Percentiles rank a stretch among this genome's conserved stretches.
These are phyloP conservation scores for Rhabditoides inermis DNA, from an alignment of 2,888 invertebrate species.

Conservation along the genomic window DNA sequence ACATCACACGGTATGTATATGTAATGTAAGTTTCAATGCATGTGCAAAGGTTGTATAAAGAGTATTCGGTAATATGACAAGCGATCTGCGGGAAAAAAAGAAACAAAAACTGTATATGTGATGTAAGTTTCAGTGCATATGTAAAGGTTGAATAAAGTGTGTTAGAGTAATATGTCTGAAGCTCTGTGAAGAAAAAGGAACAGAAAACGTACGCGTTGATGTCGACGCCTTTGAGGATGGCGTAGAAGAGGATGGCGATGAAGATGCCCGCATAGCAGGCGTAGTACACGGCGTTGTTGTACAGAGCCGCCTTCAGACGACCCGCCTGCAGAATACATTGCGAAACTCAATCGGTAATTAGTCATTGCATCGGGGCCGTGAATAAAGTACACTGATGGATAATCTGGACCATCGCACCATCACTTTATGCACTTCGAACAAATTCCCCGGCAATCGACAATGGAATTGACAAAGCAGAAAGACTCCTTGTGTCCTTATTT, in stretches of 20 bases:
- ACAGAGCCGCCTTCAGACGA: constrained; percentile 74
- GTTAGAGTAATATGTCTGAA: neutral
- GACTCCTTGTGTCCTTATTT: too few relatives aligned
- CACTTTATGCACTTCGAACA: too few relatives aligned
- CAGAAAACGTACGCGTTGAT: constrained; percentile 68
- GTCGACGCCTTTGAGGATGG: constrained; percentile 77
- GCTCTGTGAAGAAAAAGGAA: neutral
- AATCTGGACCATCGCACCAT: too few relatives aligned
- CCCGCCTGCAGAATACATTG: constrained; percentile 5
- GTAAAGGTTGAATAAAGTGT: neutral
- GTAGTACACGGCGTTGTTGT: constrained; percentile 95
- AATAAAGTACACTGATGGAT: constrained; percentile 3
- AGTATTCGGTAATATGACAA: too few relatives aligned
- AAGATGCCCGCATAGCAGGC: constrained; percentile 69
- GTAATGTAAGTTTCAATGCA: too few relatives aligned
- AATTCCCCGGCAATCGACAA: too few relatives aligned
- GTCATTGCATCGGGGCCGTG: neutral
- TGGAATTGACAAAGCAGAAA: too few relatives aligned
- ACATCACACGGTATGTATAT: too few relatives aligned
- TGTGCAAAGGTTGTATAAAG: too few relatives aligned
- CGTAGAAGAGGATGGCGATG: constrained; percentile 82
- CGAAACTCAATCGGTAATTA: neutral
- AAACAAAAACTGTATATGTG: too few relatives aligned
- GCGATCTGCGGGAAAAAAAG: too few relatives aligned
- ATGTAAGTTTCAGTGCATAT: too few relatives aligned